Conservation (phyloP, 2,797 vertebrate species). For the Ctenosaura bakeri region DNA sequence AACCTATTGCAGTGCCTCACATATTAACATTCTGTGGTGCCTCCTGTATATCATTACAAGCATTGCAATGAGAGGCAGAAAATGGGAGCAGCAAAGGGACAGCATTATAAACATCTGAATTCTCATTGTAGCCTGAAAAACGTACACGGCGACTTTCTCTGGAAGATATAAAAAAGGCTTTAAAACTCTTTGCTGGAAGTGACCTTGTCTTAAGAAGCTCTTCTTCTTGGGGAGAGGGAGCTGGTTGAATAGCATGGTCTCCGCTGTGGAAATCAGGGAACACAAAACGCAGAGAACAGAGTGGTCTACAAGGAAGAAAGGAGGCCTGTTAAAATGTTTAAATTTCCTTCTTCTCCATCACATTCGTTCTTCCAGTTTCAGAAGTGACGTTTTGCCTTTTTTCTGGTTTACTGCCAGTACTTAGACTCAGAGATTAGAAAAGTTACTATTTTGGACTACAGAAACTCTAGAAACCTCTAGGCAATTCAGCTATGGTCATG, state of each 20-base stretch:
- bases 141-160: constrained; percentile 34
- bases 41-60: constrained; percentile 34
- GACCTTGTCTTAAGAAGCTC: constrained; percentile 49
- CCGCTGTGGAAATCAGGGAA: constrained; percentile 38
- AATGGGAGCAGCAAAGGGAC: constrained; percentile 14
- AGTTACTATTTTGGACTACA: too few relatives aligned
- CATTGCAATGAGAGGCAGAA: constrained; percentile 40
- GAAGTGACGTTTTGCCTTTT: neutral
- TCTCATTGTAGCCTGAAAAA: constrained; percentile 42
- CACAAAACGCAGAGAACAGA: constrained; percentile 33
- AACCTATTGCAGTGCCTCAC: neutral
- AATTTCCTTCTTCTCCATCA: neutral
- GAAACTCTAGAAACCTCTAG: too few relatives aligned
- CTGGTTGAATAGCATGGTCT: constrained; percentile 35
- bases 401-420: too few relatives aligned
- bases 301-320: neutral
- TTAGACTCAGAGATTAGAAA: too few relatives aligned
- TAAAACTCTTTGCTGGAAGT: constrained; percentile 53
- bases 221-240: constrained; percentile 29
- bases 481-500: too few relatives aligned
- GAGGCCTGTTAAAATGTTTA: neutral
- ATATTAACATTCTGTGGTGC: constrained; percentile 29
- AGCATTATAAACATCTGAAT: constrained; percentile 40
- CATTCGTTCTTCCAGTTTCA: neutral
- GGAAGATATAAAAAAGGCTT: constrained; percentile 40